Conservation (phyloP, 2,113 vertebrate species). For the Urocynchramus pylzowi region DNA sequence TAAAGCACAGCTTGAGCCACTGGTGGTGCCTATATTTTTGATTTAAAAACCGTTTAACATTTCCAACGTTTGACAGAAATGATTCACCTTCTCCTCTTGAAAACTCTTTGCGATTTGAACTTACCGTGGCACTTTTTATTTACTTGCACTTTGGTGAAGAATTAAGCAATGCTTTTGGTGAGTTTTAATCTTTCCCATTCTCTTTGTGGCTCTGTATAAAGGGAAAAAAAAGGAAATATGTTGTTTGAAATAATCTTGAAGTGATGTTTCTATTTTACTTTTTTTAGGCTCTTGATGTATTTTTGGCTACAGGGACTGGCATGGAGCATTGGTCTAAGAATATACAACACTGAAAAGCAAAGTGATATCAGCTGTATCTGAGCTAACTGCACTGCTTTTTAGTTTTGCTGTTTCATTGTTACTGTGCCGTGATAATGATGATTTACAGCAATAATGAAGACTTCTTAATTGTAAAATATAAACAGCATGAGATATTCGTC, state of each 20-base stretch:
- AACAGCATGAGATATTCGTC: background rate
- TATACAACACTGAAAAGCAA: conserved; percentile 21
- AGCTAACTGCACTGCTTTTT: background rate
- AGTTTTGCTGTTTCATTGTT: background rate
- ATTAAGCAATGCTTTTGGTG: conserved; percentile 20
- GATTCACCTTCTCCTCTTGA: conserved; percentile 33
- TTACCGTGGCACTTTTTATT: conserved; percentile 13
- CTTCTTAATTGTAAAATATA: background rate
- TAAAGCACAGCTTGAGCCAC: background rate
- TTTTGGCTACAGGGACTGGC: conserved; percentile 43
- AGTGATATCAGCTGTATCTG: background rate
- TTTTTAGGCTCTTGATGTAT: conserved; percentile 55
- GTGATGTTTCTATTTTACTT: conserved; percentile 52
- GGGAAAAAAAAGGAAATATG: background rate
- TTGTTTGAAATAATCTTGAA: conserved; percentile 47
- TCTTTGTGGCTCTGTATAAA: conserved; percentile 28
- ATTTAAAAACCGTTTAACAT: conserved; percentile 49
- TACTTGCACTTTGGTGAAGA: conserved; percentile 41
- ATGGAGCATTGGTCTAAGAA: conserved; percentile 21
- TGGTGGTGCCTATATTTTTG: background rate
- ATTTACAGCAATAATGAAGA: background rate
- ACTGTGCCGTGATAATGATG: background rate
- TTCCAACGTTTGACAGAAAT: conserved; percentile 40
- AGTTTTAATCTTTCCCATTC: conserved; percentile 50
- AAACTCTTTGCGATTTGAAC: conserved; percentile 40